These are phyloP conservation scores for Microctonus aethiopoides DNA, from an alignment of 2,888 invertebrate genomes.

Conservation along the genomic window DNA sequence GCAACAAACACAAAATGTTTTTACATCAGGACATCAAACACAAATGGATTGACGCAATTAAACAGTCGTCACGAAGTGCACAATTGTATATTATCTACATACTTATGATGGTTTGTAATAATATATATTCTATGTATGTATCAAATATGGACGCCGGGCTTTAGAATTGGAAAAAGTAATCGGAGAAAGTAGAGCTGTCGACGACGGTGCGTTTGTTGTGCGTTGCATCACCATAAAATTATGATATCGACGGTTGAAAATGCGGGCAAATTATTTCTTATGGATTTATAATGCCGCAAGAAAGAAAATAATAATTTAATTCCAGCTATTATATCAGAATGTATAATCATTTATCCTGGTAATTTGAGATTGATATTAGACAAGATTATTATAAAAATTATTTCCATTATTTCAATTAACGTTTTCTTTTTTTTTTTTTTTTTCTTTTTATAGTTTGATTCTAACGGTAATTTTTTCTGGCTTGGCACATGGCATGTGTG, in stretches of 20 bases:
- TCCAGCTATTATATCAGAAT: neutral
- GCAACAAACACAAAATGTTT: neutral
- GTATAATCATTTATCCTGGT: neutral
- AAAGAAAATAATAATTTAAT: neutral
- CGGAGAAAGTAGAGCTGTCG: slow-evolving; percentile 22
- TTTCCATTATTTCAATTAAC: neutral
- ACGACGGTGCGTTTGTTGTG: slow-evolving; percentile 13
- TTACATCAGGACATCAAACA: neutral
- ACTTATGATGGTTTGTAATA: no score
- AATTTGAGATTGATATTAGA: neutral
- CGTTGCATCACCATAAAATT: slow-evolving; percentile 28
- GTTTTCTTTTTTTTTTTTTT: neutral
- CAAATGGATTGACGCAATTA: slow-evolving; percentile 21
- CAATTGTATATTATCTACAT: neutral
- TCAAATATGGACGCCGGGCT: neutral
- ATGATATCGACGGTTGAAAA: slow-evolving; percentile 26
- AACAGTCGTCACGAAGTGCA: slow-evolving; percentile 4
- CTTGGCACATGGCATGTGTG: slow-evolving; percentile 7
- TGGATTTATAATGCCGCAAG: neutral
- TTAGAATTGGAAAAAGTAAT: neutral
- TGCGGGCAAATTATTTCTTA: slow-evolving; percentile 20
- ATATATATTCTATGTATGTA: no score
- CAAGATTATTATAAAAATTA: neutral
- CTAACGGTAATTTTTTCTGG: neutral
- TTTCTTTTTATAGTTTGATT: neutral